A percentile compares a stretch with the other conserved stretches of the same genome.
Conservation (phyloP, 2,113 vertebrate species). For the Pterocles orientalis region DNA sequence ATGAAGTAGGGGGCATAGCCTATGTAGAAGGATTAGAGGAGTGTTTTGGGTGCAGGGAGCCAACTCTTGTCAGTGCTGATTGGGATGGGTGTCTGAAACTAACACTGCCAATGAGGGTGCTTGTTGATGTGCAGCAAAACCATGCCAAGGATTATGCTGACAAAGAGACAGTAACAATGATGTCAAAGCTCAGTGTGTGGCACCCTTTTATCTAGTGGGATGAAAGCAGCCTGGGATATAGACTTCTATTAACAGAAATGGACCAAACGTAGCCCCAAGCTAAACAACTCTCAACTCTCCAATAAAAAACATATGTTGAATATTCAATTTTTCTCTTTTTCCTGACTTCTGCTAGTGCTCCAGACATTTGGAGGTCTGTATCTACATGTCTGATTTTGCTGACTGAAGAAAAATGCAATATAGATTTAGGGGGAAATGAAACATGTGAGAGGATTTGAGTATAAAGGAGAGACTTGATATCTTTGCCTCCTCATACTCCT, state of each 20-base stretch:
- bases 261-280: background rate
- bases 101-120: rapidly evolving
- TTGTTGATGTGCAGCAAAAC: background rate
- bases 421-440: background rate
- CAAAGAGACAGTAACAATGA: background rate
- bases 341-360: background rate
- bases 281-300: background rate
- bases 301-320: background rate
- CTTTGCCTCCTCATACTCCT: background rate
- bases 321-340: background rate
- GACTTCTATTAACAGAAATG: background rate
- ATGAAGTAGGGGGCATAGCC: background rate
- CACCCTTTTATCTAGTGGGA: background rate
- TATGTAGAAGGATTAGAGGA: background rate
- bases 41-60: background rate
- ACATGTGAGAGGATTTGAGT: rapidly evolving
- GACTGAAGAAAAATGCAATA: background rate
- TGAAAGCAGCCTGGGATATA: background rate
- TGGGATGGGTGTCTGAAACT: background rate
- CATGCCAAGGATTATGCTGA: background rate
- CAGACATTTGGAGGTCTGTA: background rate
- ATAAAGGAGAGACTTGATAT: background rate
- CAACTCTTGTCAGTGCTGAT: background rate
- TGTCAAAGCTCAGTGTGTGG: background rate
- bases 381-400: background rate